These are phyloP conservation scores for Chloropsis cyanopogon DNA, from an alignment of 2,113 vertebrate species.

Conservation along the genomic window DNA sequence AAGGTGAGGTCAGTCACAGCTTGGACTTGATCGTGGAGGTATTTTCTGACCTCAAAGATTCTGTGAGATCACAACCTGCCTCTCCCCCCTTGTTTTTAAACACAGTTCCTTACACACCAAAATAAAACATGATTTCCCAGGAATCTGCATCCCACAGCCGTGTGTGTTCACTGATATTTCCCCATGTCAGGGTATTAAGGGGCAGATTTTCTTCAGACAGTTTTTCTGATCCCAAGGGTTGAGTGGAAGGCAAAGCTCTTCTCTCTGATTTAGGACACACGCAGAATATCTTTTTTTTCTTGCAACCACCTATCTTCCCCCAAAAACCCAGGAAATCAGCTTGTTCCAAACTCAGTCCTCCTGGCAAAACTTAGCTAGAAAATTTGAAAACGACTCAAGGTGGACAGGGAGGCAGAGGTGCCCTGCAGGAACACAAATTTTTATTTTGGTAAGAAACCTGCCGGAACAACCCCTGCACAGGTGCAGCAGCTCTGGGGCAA, in stretches of 20 bases:
- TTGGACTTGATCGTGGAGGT: accelerated
- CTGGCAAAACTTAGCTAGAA: neutral
- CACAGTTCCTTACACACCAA: neutral
- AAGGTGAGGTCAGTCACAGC: neutral
- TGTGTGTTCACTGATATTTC: neutral
- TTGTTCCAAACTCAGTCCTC: neutral
- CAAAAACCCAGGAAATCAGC: neutral
- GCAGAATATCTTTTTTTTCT: neutral
- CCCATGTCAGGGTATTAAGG: neutral
- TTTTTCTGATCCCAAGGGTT: neutral
- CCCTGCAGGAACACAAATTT: neutral
- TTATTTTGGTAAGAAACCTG: neutral
- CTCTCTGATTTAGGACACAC: neutral
- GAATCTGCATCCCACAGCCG: neutral
- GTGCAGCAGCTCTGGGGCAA: neutral
- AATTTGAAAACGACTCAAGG: neutral
- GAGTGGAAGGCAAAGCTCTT: neutral
- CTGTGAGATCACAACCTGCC: neutral
- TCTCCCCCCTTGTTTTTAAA: neutral
- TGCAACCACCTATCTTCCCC: neutral
- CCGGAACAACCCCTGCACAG: neutral
- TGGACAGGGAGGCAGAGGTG: neutral
- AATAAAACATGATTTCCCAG: neutral
- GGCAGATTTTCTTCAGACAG: neutral
- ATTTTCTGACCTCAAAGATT: neutral